Percentiles rank a stretch among this genome's conserved stretches.
Conservation (phyloP, 1,140 invertebrate genomes). For the Calephelis nemesis region DNA sequence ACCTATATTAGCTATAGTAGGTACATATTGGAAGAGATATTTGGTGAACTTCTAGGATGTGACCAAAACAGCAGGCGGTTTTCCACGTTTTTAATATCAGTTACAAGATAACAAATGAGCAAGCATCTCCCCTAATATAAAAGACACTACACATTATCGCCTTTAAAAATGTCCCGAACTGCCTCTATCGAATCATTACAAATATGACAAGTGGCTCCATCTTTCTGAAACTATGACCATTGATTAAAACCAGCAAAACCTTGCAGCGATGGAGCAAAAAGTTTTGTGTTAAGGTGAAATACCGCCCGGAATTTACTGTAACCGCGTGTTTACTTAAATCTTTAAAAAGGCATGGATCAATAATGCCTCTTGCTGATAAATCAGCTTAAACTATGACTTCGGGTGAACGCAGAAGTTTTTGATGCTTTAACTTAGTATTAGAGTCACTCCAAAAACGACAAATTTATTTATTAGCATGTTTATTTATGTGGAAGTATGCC, state of each 20-base stretch:
- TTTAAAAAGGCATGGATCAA: conserved; percentile 24
- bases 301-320: background rate
- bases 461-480: background rate
- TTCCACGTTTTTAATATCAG: no score
- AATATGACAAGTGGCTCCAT: conserved; percentile 11
- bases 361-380: conserved; percentile 18
- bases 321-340: background rate
- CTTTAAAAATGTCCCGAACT: conserved; percentile 1
- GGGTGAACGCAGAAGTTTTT: background rate
- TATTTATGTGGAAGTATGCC: background rate
- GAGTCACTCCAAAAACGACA: background rate
- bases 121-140: no score
- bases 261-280: background rate
- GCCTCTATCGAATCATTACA: conserved; percentile 19
- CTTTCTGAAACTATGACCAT: conserved; percentile 10
- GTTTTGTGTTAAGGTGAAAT: no score
- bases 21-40: no score
- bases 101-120: no score
- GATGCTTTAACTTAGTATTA: background rate
- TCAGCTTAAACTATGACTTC: background rate
- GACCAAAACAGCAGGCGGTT: no score
- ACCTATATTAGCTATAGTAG: no score
- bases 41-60: no score
- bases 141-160: no score
- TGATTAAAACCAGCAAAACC: background rate